phyloP scores from a whole-genome alignment of 2,888 invertebrate genomes.

The Pollenia griseotomentosa region DNA sequence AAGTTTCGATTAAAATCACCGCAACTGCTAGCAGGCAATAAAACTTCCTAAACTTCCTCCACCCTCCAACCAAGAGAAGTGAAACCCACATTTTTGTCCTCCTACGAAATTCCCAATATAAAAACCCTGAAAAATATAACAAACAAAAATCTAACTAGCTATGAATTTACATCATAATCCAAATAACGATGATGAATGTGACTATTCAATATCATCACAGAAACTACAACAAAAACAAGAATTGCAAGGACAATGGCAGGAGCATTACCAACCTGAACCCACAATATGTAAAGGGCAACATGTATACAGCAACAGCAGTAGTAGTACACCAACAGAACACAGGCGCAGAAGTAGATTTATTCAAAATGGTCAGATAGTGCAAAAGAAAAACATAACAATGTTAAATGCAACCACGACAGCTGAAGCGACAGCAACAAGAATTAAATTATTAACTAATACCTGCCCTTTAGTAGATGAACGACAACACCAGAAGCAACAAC shows the following conservation, averaged over 20 bases:
- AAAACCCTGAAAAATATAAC: constrained; percentile 36
- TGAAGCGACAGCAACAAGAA: constrained; percentile 38
- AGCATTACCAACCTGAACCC: constrained; percentile 19
- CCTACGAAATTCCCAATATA: constrained; percentile 30
- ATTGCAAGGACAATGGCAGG: constrained; percentile 37
- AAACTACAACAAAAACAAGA: constrained; percentile 55
- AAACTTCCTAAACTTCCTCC: neutral
- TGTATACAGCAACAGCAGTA: neutral
- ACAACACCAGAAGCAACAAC: constrained; percentile 31
- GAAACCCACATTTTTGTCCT: neutral
- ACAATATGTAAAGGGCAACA: constrained; percentile 54
- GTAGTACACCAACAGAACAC: constrained; percentile 64
- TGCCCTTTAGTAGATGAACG: constrained; percentile 57
- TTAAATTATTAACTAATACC: constrained; percentile 65
- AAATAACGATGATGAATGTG: constrained; percentile 76
- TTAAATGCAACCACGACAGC: constrained; percentile 56
- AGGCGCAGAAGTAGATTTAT: constrained; percentile 7
- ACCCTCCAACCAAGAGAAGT: neutral
- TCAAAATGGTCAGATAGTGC: constrained; percentile 72
- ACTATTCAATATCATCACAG: constrained; percentile 76
- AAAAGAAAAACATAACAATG: constrained; percentile 60
- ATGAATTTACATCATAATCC: constrained; percentile 75
- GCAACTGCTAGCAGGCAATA: neutral
- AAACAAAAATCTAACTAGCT: constrained; percentile 60
- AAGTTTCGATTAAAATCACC: constrained; percentile 25